phyloP scores from a whole-genome alignment of 2,113 vertebrate species.

The Vulpes vulpes region DNA sequence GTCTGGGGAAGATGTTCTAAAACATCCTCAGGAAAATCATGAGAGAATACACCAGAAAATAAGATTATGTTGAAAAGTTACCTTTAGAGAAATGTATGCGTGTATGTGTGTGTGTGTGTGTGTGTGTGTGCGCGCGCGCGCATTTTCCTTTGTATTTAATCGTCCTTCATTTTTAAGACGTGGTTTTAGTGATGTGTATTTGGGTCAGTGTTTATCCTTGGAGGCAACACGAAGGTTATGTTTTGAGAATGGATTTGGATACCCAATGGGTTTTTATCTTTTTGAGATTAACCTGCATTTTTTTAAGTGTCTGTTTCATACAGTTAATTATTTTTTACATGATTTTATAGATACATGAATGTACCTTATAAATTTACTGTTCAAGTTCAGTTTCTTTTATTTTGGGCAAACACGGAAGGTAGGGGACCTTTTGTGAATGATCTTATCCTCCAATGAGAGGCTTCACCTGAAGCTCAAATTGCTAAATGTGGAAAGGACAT shows the following conservation, averaged over 20 bases:
- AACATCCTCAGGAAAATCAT: conserved; percentile 51
- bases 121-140: neutral
- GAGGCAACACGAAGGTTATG: neutral
- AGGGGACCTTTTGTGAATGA: neutral
- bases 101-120: neutral
- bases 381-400: neutral
- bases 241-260: neutral
- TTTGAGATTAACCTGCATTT: neutral
- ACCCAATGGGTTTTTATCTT: neutral
- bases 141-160: neutral
- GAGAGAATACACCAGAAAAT: neutral
- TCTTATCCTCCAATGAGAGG: neutral
- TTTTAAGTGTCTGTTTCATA: neutral
- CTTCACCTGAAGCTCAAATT: neutral
- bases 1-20: conserved; percentile 29
- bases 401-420: neutral
- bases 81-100: neutral
- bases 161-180: neutral
- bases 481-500: neutral
- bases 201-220: neutral
- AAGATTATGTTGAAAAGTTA: neutral
- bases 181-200: neutral
- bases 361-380: neutral
- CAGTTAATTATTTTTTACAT: neutral
- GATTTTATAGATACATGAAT: neutral